These are phyloP conservation scores for Australoheros scitulus DNA, from an alignment of 2,113 vertebrate genomes.

Conservation along the genomic window DNA sequence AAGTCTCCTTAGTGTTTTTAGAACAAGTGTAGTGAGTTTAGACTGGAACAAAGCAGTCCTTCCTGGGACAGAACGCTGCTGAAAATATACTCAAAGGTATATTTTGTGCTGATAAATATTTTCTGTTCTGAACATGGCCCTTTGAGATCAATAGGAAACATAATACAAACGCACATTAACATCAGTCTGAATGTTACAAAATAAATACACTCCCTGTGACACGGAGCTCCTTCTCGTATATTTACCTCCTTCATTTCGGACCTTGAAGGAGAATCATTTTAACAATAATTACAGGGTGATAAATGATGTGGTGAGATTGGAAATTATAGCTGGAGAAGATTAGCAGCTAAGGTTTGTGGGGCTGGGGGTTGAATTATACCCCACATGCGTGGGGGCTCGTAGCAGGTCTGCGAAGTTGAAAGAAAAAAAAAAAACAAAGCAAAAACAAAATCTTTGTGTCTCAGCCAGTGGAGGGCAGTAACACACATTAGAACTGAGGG, in stretches of 20 bases:
- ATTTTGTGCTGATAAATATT: slow-evolving; percentile 17
- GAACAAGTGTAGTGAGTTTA: background rate
- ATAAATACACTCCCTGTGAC: slow-evolving; percentile 29
- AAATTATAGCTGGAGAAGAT: background rate
- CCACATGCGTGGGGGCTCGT: rapidly evolving
- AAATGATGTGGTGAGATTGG: background rate
- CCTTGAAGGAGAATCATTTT: background rate
- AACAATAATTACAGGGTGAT: background rate
- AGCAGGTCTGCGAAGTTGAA: background rate
- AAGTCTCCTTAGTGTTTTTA: slow-evolving; percentile 4
- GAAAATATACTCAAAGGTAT: slow-evolving; percentile 3
- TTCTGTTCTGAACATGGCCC: background rate
- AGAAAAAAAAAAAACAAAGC: background rate
- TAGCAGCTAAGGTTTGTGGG: background rate
- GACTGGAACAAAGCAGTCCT: background rate
- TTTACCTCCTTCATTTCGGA: background rate
- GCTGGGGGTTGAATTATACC: background rate
- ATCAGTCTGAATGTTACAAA: slow-evolving; percentile 23
- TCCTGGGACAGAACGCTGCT: background rate
- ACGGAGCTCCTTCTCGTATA: background rate
- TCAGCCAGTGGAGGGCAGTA: slow-evolving; percentile 64
- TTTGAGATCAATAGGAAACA: slow-evolving; percentile 6
- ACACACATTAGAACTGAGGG: background rate
- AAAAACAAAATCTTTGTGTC: background rate
- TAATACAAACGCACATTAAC: slow-evolving; percentile 12